Conservation (phyloP, 2,797 vertebrate genomes). For the Oceanodroma leucorhoa region DNA sequence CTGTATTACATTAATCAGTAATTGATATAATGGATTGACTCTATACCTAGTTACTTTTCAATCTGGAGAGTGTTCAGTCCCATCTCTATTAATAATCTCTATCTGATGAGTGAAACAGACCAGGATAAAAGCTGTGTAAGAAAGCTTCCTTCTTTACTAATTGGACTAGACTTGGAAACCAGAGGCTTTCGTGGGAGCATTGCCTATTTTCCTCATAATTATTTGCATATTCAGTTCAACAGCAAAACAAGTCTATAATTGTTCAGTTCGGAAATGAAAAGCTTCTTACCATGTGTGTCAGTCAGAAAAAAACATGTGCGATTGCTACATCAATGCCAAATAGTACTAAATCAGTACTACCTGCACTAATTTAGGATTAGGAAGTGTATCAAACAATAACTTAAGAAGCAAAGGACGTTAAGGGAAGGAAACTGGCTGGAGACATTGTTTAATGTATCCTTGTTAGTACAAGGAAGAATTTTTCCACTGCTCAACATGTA, state of each 20-base stretch:
- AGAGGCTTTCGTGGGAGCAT: slow-evolving; percentile 34
- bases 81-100: not conserved
- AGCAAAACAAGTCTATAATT: slow-evolving; percentile 42
- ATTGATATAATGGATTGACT: not conserved
- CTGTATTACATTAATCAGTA: not conserved
- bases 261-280: slow-evolving; percentile 31
- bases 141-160: slow-evolving; percentile 46
- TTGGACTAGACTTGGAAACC: slow-evolving; percentile 39
- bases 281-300: not conserved
- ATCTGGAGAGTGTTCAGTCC: not conserved
- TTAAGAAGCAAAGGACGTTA: slow-evolving; percentile 6
- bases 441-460: slow-evolving; percentile 23
- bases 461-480: not conserved
- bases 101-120: slow-evolving; percentile 27
- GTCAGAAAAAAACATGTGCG: not conserved
- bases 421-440: slow-evolving; percentile 23
- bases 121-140: slow-evolving; percentile 3
- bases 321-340: not conserved
- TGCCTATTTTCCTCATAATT: slow-evolving; percentile 54
- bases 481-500: slow-evolving; percentile 43
- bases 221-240: slow-evolving; percentile 49
- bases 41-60: not conserved
- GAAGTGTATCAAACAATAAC: slow-evolving; percentile 34
- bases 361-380: slow-evolving; percentile 15
- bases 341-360: not conserved